These are phyloP conservation scores for Diadegma fenestrale DNA, from an alignment of 2,888 invertebrate species.

Conservation along the genomic window DNA sequence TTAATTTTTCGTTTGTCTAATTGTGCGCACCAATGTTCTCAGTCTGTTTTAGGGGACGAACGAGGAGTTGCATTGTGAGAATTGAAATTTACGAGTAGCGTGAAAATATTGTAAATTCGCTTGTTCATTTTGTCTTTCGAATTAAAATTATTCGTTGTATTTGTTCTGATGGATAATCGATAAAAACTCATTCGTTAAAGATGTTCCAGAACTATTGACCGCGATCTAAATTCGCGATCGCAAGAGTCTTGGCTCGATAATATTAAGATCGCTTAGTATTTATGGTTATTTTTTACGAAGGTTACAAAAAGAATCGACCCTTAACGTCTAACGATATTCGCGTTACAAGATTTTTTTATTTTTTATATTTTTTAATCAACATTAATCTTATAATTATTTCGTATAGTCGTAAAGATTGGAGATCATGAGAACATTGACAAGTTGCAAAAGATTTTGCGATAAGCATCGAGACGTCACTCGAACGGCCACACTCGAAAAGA, in stretches of 20 bases:
- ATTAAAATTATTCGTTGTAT: slow-evolving; percentile 65
- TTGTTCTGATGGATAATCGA: slow-evolving; percentile 28
- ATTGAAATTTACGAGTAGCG: not conserved
- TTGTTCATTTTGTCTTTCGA: not conserved
- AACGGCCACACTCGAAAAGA: slow-evolving; percentile 9
- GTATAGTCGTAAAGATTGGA: slow-evolving; percentile 43
- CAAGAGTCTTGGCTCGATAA: slow-evolving; percentile 70
- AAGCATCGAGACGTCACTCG: slow-evolving; percentile 22
- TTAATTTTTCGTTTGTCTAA: slow-evolving; percentile 29
- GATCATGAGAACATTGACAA: slow-evolving; percentile 41
- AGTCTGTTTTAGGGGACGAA: slow-evolving; percentile 22
- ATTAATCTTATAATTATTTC: slow-evolving; percentile 31
- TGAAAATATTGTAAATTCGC: slow-evolving; percentile 39
- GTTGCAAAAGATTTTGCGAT: slow-evolving; percentile 45
- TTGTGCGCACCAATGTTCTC: slow-evolving; percentile 61
- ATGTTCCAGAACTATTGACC: not conserved
- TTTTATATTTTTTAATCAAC: not conserved
- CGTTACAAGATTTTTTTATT: slow-evolving; percentile 36
- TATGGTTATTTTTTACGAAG: slow-evolving; percentile 64
- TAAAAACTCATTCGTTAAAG: slow-evolving; percentile 16
- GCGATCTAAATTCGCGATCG: slow-evolving; percentile 38
- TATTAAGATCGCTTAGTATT: slow-evolving; percentile 59
- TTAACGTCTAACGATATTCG: slow-evolving; percentile 63
- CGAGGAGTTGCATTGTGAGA: slow-evolving; percentile 16
- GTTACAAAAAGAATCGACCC: slow-evolving; percentile 66